Conservation (phyloP, 1,140 invertebrate species). For the Galleria mellonella region DNA sequence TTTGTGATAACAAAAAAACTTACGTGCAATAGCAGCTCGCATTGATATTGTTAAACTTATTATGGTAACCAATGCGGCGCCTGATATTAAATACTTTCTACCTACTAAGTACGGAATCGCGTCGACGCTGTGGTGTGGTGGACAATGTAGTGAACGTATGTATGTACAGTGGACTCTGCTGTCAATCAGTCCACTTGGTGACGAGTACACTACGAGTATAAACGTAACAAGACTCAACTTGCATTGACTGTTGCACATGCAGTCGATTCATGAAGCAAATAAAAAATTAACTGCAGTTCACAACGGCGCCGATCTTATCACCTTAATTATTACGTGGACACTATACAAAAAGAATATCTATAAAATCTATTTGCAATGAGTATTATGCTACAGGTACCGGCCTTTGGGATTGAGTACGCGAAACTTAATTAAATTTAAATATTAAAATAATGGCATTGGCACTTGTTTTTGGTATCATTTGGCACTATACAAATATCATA, state of each 20-base stretch:
- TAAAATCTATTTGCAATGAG: slow-evolving; percentile 41
- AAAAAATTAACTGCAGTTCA: neutral
- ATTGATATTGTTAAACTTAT: no score
- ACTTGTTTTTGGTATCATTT: slow-evolving; percentile 29
- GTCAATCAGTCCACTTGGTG: no score
- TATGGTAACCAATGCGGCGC: no score
- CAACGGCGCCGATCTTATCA: neutral
- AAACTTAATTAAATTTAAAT: slow-evolving; percentile 25
- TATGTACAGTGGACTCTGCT: no score
- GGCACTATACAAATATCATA: slow-evolving; percentile 32
- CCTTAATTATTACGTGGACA: slow-evolving; percentile 7
- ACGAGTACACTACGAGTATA: neutral
- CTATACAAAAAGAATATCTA: slow-evolving; percentile 28
- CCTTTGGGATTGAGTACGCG: slow-evolving; percentile 37
- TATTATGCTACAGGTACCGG: slow-evolving; percentile 71
- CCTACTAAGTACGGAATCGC: no score
- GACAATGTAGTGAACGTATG: no score
- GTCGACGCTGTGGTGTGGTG: no score
- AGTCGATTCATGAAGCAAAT: neutral
- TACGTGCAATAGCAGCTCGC: no score
- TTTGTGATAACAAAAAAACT: no score
- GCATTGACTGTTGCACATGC: slow-evolving; percentile 19
- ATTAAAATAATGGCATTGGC: slow-evolving; percentile 28
- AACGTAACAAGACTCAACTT: neutral
- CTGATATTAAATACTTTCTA: no score